phyloP scores from a whole-genome alignment of 2,797 vertebrate species.

The Scomberomorus guttatus region DNA sequence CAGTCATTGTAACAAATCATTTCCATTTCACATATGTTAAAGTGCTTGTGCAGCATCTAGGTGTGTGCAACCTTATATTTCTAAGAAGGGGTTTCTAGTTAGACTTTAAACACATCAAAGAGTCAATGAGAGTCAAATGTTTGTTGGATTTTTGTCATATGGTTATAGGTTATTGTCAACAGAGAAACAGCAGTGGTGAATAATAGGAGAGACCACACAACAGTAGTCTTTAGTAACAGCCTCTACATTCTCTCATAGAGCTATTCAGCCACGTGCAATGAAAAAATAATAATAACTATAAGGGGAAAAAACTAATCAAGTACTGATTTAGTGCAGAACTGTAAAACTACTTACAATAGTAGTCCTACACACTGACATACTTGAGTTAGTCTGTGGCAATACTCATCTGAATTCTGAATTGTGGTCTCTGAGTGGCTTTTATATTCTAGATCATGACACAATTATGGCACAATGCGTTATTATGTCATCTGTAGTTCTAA shows the following conservation, averaged over 20 bases:
- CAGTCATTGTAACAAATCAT: not conserved
- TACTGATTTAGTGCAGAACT: not conserved
- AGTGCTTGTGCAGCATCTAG: not conserved
- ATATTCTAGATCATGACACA: not conserved
- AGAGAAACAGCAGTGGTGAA: not conserved
- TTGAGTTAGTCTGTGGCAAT: conserved; percentile 11
- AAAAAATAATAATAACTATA: too few species aligned
- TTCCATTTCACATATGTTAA: conserved; percentile 12
- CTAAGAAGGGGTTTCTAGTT: not conserved
- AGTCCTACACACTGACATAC: not conserved
- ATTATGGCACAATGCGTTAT: not conserved
- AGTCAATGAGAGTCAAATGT: not conserved
- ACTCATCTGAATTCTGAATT: not conserved
- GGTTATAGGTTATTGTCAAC: not conserved
- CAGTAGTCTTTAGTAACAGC: not conserved
- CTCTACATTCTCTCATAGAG: not conserved
- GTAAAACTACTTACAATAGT: not conserved
- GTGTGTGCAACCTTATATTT: not conserved
- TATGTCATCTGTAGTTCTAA: not conserved
- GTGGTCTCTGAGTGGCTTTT: not conserved
- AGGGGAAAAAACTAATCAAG: not conserved
- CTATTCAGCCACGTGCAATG: not conserved
- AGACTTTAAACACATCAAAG: not conserved
- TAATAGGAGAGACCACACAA: not conserved
- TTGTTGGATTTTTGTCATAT: not conserved